Percentiles rank a stretch among this genome's conserved stretches.
Evolutionary conservation across 2,888 invertebrate genomes (phyloP).

Genomic region (Drosophila falleni): DNA sequence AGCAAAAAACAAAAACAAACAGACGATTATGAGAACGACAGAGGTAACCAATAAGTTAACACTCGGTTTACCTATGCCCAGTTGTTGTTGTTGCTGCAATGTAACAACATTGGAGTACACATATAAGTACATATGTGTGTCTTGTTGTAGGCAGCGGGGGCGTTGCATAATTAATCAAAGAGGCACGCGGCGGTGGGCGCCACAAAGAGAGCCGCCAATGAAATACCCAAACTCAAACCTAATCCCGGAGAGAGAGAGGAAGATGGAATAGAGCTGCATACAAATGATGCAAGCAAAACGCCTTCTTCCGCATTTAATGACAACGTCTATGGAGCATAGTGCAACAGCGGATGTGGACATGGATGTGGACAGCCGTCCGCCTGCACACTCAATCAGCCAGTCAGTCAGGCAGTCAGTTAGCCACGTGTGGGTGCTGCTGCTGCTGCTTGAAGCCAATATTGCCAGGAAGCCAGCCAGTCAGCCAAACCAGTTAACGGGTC

Average conservation of each 20-base stretch:
- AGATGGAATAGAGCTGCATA: conserved; percentile 52
- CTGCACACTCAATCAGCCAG: conserved; percentile 35
- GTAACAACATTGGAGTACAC: conserved; percentile 13
- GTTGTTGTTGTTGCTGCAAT: conserved; percentile 12
- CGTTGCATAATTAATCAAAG: conserved; percentile 74
- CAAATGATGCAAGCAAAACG: conserved; percentile 66
- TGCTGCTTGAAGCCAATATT: conserved; percentile 23
- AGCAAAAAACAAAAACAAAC: not conserved
- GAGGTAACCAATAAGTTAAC: conserved; percentile 41
- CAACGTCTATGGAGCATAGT: conserved; percentile 35
- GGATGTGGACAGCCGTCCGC: conserved; percentile 52
- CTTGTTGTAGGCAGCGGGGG: conserved; percentile 24
- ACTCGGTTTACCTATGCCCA: conserved; percentile 40
- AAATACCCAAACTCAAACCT: conserved; percentile 26
- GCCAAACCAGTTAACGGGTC: conserved; percentile 46
- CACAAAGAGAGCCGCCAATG: conserved; percentile 71
- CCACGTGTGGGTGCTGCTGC: conserved; percentile 66
- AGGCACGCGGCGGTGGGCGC: conserved; percentile 77
- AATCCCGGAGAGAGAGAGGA: conserved; percentile 46
- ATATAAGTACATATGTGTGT: conserved; percentile 15
- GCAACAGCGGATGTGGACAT: conserved; percentile 70
- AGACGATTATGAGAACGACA: conserved; percentile 28
- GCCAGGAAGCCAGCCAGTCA: conserved; percentile 47
- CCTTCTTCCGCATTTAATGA: conserved; percentile 77
- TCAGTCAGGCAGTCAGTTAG: conserved; percentile 10